Percentiles rank a stretch among this genome's conserved stretches.
phyloP scores from a whole-genome alignment of 1,140 invertebrate species.

The Zaprionus davidi region DNA sequence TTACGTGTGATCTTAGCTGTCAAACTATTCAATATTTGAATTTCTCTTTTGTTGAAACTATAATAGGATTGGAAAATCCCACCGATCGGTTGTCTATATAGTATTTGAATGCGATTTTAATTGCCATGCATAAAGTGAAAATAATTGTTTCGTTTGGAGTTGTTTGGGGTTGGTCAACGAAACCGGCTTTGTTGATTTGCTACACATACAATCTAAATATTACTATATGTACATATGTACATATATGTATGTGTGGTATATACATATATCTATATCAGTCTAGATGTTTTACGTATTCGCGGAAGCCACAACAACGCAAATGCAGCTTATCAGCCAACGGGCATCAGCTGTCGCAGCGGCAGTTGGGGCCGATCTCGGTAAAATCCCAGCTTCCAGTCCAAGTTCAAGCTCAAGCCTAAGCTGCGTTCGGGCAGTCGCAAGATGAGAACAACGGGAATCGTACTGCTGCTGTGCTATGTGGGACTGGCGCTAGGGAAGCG shows the following conservation, averaged over 20 bases:
- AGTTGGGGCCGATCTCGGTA: background rate
- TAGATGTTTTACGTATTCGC: background rate
- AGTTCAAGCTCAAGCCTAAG: conserved; percentile 30
- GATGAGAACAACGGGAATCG: conserved; percentile 54
- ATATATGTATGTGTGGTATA: background rate
- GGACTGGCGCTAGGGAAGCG: conserved; percentile 50
- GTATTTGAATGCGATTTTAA: background rate
- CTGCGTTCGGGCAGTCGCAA: conserved; percentile 41
- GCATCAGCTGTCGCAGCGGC: conserved; percentile 1
- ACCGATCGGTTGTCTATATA: background rate
- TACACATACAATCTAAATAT: background rate
- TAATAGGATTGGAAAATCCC: background rate
- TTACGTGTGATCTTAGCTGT: too few species aligned
- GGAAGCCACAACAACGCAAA: conserved; percentile 33
- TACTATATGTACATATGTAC: background rate
- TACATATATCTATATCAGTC: background rate
- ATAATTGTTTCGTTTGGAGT: background rate
- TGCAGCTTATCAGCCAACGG: conserved; percentile 33
- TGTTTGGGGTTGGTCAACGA: background rate
- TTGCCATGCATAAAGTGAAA: background rate
- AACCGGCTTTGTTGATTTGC: background rate
- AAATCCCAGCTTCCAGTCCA: conserved; percentile 3
- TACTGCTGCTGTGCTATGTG: conserved; percentile 38
- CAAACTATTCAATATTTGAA: too few species aligned
- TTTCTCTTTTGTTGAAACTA: too few species aligned